These are phyloP conservation scores for Ichneumoninae sp. DNA, from an alignment of 2,888 invertebrate species.

Conservation along the genomic window DNA sequence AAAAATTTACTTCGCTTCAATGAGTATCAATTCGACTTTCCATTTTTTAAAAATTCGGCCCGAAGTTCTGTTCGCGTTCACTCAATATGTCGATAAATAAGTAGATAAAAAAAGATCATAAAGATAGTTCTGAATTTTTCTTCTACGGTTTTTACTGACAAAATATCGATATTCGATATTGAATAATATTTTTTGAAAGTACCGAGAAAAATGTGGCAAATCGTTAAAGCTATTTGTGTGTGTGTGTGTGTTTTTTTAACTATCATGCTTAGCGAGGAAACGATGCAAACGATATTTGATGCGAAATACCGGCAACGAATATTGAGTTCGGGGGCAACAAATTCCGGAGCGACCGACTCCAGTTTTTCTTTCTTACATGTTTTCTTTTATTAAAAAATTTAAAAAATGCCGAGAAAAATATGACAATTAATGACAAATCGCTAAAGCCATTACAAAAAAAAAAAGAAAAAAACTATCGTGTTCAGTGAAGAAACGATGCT, in stretches of 20 bases:
- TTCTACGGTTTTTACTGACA: not conserved
- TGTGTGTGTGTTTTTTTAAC: not conserved
- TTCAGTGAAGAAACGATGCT: too few relatives aligned
- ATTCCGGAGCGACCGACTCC: constrained; percentile 11
- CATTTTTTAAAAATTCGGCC: not conserved
- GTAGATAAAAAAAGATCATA: not conserved
- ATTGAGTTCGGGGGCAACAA: not conserved
- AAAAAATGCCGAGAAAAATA: not conserved
- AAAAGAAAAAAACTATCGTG: not conserved
- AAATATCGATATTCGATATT: not conserved
- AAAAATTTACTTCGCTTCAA: not conserved
- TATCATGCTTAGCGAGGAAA: too few relatives aligned
- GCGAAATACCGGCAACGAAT: not conserved
- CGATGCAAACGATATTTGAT: too few relatives aligned
- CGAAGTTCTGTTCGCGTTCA: not conserved
- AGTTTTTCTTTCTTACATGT: not conserved
- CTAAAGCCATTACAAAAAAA: not conserved
- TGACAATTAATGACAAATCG: not conserved
- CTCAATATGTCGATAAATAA: not conserved
- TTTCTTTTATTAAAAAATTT: not conserved
- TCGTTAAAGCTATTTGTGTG: not conserved
- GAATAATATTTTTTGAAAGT: not conserved
- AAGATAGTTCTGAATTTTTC: not conserved
- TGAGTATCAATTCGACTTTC: not conserved
- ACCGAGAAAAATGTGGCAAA: not conserved